These are phyloP conservation scores for Sturmia bella DNA, from an alignment of 2,888 invertebrate species.

Conservation along the genomic window DNA sequence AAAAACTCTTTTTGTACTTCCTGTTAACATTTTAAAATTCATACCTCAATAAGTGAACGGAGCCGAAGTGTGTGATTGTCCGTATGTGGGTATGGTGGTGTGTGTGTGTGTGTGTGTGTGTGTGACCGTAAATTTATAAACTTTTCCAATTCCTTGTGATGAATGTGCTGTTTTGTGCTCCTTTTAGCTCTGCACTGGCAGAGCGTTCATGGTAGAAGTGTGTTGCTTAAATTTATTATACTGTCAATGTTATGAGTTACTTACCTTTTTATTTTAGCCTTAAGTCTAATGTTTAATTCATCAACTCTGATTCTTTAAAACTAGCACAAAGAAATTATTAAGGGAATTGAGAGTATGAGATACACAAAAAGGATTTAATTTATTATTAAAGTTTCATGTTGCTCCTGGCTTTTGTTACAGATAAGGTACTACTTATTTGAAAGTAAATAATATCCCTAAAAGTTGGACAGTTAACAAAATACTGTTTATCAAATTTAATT, in stretches of 20 bases:
- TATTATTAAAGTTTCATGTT: conserved; percentile 27
- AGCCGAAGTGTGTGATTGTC: conserved; percentile 3
- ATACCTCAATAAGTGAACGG: conserved; percentile 7
- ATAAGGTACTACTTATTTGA: not conserved
- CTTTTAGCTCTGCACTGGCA: conserved; percentile 7
- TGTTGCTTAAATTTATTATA: conserved; percentile 33
- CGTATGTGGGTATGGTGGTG: too few species aligned
- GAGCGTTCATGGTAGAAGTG: not conserved
- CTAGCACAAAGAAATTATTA: conserved; percentile 48
- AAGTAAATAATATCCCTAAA: not conserved
- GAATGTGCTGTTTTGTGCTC: conserved; percentile 32
- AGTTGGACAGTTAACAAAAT: conserved; percentile 8
- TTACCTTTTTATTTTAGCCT: conserved; percentile 43
- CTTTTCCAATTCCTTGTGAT: conserved; percentile 53
- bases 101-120: not conserved
- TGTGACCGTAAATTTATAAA: conserved; percentile 55
- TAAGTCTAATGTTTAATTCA: conserved; percentile 57
- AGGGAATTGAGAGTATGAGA: conserved; percentile 17
- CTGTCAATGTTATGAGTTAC: conserved; percentile 55
- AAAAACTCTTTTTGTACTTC: conserved; percentile 29
- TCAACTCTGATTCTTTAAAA: conserved; percentile 49
- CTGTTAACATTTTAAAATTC: conserved; percentile 45
- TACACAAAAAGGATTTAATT: conserved; percentile 10
- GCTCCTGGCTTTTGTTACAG: not conserved
- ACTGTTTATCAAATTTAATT: not conserved